Evolutionary conservation across 2,888 invertebrate species (phyloP).

Genomic region (Epistrophe grossulariae): DNA sequence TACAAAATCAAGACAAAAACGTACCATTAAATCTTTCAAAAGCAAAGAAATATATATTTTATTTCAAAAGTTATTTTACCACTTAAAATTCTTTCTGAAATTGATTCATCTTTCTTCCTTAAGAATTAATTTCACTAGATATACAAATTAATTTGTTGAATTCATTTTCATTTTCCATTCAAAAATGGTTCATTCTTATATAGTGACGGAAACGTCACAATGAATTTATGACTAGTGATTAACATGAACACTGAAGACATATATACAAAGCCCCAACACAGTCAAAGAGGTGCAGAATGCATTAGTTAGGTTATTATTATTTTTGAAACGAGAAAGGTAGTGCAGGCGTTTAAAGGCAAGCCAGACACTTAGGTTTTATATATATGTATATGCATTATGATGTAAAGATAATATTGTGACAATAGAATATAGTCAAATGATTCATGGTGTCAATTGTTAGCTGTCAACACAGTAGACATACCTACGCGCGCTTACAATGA

Average conservation of each 20-base stretch:
- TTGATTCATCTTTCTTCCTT: background rate
- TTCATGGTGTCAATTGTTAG: slow-evolving; percentile 67
- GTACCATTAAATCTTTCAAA: background rate
- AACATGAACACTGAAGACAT: background rate
- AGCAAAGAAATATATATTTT: background rate
- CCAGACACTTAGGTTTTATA: slow-evolving; percentile 13
- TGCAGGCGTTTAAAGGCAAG: slow-evolving; percentile 25
- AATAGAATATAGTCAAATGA: slow-evolving; percentile 59
- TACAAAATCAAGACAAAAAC: background rate
- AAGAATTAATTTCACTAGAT: background rate
- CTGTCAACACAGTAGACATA: slow-evolving; percentile 52
- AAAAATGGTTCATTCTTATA: background rate
- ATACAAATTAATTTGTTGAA: background rate
- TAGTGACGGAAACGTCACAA: slow-evolving; percentile 25
- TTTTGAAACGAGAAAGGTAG: background rate
- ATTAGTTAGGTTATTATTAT: slow-evolving; percentile 3
- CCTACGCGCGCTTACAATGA: slow-evolving; percentile 10
- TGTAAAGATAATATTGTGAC: slow-evolving; percentile 37
- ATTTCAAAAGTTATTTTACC: background rate
- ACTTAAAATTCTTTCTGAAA: background rate
- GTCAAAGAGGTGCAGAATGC: slow-evolving; percentile 19
- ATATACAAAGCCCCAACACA: background rate
- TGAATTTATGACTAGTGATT: slow-evolving; percentile 17
- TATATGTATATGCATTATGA: background rate
- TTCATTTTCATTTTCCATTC: background rate